phyloP scores from a whole-genome alignment of 2,797 vertebrate species.

The Microchirus variegatus region DNA sequence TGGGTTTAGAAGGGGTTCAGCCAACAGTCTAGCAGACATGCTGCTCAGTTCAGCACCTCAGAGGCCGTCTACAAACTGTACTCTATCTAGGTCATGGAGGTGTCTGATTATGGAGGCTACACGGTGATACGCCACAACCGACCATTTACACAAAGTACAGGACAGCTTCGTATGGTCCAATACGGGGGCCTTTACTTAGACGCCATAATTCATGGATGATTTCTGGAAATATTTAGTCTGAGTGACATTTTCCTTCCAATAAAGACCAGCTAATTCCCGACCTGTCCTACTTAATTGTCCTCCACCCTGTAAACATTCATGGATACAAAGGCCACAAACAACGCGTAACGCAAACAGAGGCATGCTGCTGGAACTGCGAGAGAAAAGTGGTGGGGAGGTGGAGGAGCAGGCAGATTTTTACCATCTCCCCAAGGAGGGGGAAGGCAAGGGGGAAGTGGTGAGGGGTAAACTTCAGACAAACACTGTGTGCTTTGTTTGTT shows the following conservation, averaged over 20 bases:
- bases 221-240: slow-evolving; percentile 79
- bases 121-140: slow-evolving; percentile 56
- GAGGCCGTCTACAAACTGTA: slow-evolving; percentile 70
- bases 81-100: slow-evolving; percentile 73
- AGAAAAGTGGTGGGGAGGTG: slow-evolving; percentile 7
- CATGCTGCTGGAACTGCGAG: slow-evolving; percentile 56
- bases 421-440: slow-evolving; percentile 66
- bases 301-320: slow-evolving; percentile 64
- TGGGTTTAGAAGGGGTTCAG: slow-evolving; percentile 76
- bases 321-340: slow-evolving; percentile 48
- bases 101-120: slow-evolving; percentile 72
- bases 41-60: slow-evolving; percentile 75
- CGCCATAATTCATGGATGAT: slow-evolving; percentile 63
- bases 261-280: slow-evolving; percentile 67
- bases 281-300: slow-evolving; percentile 66
- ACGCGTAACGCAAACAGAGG: slow-evolving; percentile 60
- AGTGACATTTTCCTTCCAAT: slow-evolving; percentile 65
- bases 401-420: slow-evolving; percentile 43
- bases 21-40: slow-evolving; percentile 75
- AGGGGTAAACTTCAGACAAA: slow-evolving; percentile 80
- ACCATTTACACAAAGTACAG: slow-evolving; percentile 71
- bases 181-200: slow-evolving; percentile 60
- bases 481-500: slow-evolving; percentile 80
- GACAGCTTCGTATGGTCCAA: slow-evolving; percentile 53
- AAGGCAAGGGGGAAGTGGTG: slow-evolving; percentile 69